phyloP scores from a whole-genome alignment of 2,888 invertebrate genomes.

The Perizoma flavofasciatum region DNA sequence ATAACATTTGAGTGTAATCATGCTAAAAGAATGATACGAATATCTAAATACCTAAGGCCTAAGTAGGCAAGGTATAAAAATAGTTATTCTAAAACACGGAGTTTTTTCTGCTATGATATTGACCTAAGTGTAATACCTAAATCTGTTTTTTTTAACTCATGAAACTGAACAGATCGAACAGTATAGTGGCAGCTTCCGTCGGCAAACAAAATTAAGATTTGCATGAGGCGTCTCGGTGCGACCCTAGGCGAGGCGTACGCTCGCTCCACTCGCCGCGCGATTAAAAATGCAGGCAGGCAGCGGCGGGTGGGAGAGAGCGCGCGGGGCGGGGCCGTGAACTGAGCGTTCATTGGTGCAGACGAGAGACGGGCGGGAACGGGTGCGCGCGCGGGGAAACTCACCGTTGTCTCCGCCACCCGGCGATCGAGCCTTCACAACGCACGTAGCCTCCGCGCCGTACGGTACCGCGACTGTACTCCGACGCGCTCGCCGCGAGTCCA shows the following conservation, averaged over 20 bases:
- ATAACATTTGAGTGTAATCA: conserved; percentile 31
- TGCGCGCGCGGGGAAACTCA: conserved; percentile 55
- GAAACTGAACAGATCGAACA: conserved; percentile 16
- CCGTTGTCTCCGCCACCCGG: conserved; percentile 65
- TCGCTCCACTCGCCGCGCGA: conserved; percentile 75
- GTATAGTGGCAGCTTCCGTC: conserved; percentile 65
- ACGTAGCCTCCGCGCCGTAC: conserved; percentile 79
- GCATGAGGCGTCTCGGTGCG: conserved; percentile 72
- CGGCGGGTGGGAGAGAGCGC: conserved; percentile 71
- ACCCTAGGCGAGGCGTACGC: conserved; percentile 62
- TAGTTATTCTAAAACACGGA: too few species aligned
- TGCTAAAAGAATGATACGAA: too few species aligned
- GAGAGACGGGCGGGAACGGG: conserved; percentile 54
- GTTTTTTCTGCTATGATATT: too few species aligned
- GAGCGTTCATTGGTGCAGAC: conserved; percentile 52
- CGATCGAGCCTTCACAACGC: conserved; percentile 74
- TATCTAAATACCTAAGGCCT: too few species aligned
- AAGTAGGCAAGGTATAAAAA: too few species aligned
- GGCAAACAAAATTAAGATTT: conserved; percentile 81
- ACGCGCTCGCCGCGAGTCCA: conserved; percentile 79
- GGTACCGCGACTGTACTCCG: conserved; percentile 69
- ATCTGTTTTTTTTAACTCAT: conserved; percentile 1
- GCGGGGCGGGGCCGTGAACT: conserved; percentile 62
- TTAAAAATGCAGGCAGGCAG: conserved; percentile 82
- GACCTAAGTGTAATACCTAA: too few species aligned